phyloP scores from a whole-genome alignment of 1,140 invertebrate genomes.

The Microplitis demolitor region DNA sequence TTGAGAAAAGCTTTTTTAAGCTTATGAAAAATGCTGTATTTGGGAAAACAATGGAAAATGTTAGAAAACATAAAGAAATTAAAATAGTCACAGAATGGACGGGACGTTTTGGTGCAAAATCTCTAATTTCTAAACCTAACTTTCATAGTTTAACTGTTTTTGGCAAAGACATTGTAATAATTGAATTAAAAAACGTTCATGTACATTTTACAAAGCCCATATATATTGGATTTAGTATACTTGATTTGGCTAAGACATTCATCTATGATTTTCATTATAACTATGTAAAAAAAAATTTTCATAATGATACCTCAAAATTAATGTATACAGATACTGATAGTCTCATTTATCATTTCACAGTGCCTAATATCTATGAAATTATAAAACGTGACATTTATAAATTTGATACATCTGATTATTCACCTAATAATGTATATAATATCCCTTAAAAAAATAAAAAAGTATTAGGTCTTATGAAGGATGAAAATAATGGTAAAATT shows the following conservation, averaged over 20 bases:
- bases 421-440: too few species aligned
- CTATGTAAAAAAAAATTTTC: conserved; percentile 34
- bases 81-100: conserved; percentile 49
- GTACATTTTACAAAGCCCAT: neutral
- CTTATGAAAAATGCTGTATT: conserved; percentile 60
- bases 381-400: too few species aligned
- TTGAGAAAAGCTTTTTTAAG: conserved; percentile 64
- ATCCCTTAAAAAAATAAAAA: too few species aligned
- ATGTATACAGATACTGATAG: conserved; percentile 23
- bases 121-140: conserved; percentile 50
- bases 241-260: neutral
- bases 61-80: conserved; percentile 55
- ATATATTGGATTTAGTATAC: neutral
- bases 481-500: neutral
- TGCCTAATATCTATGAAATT: too few species aligned
- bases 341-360: neutral
- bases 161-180: conserved; percentile 50
- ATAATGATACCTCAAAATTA: neutral
- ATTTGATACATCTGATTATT: too few species aligned
- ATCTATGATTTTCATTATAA: conserved; percentile 46
- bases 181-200: neutral
- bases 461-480: too few species aligned
- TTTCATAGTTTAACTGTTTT: conserved; percentile 53
- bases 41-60: conserved; percentile 62
- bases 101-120: conserved; percentile 41